phyloP scores from a whole-genome alignment of 2,113 vertebrate species.

The Ictalurus punctatus region DNA sequence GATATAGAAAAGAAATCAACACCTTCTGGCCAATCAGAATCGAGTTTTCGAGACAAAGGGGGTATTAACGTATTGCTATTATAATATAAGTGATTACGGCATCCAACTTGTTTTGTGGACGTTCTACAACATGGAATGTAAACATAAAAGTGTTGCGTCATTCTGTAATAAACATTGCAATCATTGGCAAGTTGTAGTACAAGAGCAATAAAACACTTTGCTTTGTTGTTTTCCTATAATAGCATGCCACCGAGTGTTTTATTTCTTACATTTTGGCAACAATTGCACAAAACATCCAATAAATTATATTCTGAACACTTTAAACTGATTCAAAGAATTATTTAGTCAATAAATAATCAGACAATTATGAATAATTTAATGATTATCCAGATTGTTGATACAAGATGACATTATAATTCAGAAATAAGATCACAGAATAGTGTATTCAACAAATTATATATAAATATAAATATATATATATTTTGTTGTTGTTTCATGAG shows the following conservation, averaged over 20 bases:
- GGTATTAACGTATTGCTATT: background rate
- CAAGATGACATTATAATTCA: background rate
- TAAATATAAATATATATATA: background rate
- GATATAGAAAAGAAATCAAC: background rate
- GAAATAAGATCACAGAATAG: background rate
- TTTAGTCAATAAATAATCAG: background rate
- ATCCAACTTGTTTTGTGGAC: background rate
- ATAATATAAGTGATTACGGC: background rate
- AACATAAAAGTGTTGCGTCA: background rate
- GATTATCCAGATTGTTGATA: background rate
- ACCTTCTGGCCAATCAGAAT: background rate
- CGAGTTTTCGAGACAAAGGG: background rate
- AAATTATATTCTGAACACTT: background rate
- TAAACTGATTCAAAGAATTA: background rate
- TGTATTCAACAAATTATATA: background rate
- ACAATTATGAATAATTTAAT: slow-evolving; percentile 4
- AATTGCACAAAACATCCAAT: background rate
- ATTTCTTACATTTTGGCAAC: background rate
- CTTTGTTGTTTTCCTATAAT: background rate
- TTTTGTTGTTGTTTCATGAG: too few species aligned
- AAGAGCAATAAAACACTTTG: background rate
- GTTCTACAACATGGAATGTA: background rate
- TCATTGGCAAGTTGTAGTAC: background rate
- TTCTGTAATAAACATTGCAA: background rate
- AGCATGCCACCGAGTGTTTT: background rate